Evolutionary conservation across 2,113 vertebrate genomes (phyloP).

Genomic region (Campylomormyrus numenius): DNA sequence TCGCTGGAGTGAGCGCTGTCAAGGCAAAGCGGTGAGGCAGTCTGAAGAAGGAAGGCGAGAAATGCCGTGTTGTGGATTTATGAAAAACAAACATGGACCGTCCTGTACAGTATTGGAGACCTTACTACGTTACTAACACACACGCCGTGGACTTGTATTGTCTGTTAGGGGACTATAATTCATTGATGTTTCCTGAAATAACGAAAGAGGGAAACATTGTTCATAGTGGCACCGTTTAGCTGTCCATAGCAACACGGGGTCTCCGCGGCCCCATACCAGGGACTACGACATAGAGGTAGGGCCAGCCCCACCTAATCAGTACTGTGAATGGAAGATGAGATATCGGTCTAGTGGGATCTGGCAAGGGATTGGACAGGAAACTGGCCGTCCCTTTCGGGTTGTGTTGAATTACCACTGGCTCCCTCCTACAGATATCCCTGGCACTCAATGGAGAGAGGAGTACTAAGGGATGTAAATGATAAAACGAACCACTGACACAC

Average conservation of each 20-base stretch:
- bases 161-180: constrained; percentile 48
- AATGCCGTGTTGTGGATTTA: constrained; percentile 35
- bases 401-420: constrained; percentile 27
- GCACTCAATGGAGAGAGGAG: not conserved
- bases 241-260: constrained; percentile 57
- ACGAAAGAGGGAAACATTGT: constrained; percentile 40
- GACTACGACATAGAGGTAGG: constrained; percentile 51
- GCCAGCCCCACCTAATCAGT: constrained; percentile 58
- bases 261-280: constrained; percentile 58
- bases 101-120: constrained; percentile 38
- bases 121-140: constrained; percentile 42
- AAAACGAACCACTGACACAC: not conserved
- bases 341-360: constrained; percentile 41
- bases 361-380: constrained; percentile 43
- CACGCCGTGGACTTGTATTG: constrained; percentile 46
- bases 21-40: constrained; percentile 30
- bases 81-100: constrained; percentile 43
- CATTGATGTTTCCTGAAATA: constrained; percentile 33
- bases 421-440: constrained; percentile 34
- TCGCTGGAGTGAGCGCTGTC: constrained; percentile 33
- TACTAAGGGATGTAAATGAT: not conserved
- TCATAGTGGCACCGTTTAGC: constrained; percentile 35
- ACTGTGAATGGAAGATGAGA: constrained; percentile 50
- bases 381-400: constrained; percentile 39
- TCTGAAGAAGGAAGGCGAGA: constrained; percentile 23